phyloP scores from a whole-genome alignment of 2,113 vertebrate genomes.

The Mesitornis unicolor region DNA sequence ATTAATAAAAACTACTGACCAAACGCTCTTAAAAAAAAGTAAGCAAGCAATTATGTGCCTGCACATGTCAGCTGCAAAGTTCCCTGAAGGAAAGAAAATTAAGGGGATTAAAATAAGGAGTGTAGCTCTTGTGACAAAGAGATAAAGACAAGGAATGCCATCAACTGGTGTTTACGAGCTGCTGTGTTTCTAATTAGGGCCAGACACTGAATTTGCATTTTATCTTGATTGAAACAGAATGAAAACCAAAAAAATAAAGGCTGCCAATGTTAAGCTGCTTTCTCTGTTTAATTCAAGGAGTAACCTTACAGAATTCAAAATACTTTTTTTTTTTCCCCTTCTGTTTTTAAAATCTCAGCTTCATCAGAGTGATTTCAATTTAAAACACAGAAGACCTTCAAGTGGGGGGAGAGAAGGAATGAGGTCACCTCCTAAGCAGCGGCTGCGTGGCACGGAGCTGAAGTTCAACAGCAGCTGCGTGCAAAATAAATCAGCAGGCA shows the following conservation, averaged over 20 bases:
- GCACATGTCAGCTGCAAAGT: not conserved
- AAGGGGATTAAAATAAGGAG: slow-evolving; percentile 36
- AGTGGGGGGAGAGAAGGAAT: not conserved
- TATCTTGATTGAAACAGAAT: slow-evolving; percentile 54
- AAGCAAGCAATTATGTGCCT: not conserved
- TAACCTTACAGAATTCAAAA: slow-evolving; percentile 17
- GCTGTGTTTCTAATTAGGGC: slow-evolving; percentile 59
- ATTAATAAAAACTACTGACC: not conserved
- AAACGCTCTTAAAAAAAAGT: not conserved
- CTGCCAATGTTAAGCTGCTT: not conserved
- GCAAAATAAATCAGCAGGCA: not conserved
- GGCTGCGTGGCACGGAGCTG: fast-evolving
- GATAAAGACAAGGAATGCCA: not conserved
- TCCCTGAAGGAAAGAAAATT: slow-evolving; percentile 47
- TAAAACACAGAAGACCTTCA: not conserved
- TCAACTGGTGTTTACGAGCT: slow-evolving; percentile 28
- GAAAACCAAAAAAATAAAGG: slow-evolving; percentile 27
- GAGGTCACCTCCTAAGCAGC: not conserved
- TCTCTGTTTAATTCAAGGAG: slow-evolving; percentile 22
- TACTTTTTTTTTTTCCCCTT: not conserved
- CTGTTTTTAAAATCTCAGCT: not conserved
- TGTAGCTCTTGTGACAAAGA: not conserved
- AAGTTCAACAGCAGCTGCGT: not conserved
- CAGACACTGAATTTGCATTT: slow-evolving; percentile 54
- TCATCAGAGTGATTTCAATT: not conserved